Conservation (phyloP, 2,113 vertebrate species). For the Pollimyrus isidori region DNA sequence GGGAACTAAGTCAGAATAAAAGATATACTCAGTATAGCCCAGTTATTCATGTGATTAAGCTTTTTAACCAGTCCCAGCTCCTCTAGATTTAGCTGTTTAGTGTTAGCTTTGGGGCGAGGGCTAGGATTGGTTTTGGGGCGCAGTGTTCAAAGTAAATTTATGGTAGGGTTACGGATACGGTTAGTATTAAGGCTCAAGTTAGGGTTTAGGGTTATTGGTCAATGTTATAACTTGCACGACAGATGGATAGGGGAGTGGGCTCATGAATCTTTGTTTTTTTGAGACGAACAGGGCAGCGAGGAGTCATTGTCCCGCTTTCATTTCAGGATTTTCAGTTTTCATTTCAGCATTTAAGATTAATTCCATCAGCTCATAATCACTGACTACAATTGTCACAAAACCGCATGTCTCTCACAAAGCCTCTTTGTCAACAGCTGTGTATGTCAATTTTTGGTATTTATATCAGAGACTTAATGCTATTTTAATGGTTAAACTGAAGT, state of each 20-base stretch:
- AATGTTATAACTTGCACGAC: background rate
- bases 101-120: background rate
- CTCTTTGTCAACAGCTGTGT: background rate
- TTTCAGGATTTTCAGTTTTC: background rate
- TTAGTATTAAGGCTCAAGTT: background rate
- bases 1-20: background rate
- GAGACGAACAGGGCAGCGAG: background rate
- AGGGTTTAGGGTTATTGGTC: background rate
- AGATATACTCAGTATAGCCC: background rate
- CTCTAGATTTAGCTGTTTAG: background rate
- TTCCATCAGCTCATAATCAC: background rate
- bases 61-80: background rate
- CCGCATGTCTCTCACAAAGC: background rate
- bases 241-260: background rate
- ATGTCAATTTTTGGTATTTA: background rate
- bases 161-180: background rate
- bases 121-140: background rate
- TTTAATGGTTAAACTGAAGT: background rate
- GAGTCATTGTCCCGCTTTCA: background rate
- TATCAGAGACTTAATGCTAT: background rate
- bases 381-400: background rate
- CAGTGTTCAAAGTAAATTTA: background rate
- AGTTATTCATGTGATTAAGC: background rate
- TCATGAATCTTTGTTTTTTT: background rate
- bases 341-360: background rate